These are phyloP conservation scores for Ceryle rudis DNA, from an alignment of 2,797 vertebrate species.

Conservation along the genomic window DNA sequence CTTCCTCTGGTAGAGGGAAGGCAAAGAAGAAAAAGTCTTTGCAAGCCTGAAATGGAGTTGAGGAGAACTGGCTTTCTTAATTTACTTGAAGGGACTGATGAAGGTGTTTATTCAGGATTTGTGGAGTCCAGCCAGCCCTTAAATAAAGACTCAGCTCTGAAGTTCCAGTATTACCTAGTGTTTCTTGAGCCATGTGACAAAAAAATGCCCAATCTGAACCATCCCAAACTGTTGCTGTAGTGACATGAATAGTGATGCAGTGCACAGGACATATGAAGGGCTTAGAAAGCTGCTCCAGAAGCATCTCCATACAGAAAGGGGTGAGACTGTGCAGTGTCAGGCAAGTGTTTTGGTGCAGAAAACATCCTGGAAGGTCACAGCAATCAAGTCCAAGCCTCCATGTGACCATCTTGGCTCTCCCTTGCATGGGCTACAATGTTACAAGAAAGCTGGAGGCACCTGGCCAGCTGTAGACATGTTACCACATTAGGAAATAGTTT, in stretches of 20 bases:
- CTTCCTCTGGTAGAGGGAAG: conserved; percentile 4
- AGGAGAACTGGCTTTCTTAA: neutral
- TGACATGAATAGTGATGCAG: neutral
- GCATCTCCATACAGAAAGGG: neutral
- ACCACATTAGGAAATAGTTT: conserved; percentile 18
- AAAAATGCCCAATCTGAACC: neutral
- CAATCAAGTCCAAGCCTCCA: neutral
- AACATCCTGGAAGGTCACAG: neutral
- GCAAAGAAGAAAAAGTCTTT: conserved; percentile 36
- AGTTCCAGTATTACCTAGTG: neutral
- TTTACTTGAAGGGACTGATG: conserved; percentile 5
- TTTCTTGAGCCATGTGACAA: neutral
- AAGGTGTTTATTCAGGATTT: conserved; percentile 45
- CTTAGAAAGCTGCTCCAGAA: neutral
- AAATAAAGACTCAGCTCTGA: neutral
- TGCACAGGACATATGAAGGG: neutral
- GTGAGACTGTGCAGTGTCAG: neutral
- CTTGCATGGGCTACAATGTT: neutral
- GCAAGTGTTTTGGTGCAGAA: neutral
- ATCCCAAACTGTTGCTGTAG: neutral
- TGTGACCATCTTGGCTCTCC: neutral
- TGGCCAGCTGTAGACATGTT: neutral
- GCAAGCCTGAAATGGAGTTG: neutral
- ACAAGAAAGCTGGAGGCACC: conserved; percentile 19
- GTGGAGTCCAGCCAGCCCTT: neutral